These are phyloP conservation scores for Stratiomys singularior DNA, from an alignment of 2,888 invertebrate species.

Conservation along the genomic window DNA sequence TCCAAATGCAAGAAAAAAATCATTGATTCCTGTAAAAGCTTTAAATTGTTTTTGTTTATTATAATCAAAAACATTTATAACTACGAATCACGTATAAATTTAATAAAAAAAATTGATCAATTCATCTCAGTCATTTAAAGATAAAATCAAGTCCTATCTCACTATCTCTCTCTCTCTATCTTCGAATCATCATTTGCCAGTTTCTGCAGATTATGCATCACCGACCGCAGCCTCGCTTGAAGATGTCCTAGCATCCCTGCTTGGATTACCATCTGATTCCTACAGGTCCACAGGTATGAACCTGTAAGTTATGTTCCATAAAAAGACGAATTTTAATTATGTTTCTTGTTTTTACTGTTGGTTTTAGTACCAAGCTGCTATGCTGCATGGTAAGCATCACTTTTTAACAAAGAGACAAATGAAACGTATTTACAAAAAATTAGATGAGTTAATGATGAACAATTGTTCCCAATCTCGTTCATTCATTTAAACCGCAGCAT, in stretches of 20 bases:
- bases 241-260: conserved; percentile 91
- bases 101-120: too few relatives aligned
- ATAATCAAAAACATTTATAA: background rate
- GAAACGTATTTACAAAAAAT: background rate
- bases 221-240: conserved; percentile 89
- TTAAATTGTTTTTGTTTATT: background rate
- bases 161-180: background rate
- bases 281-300: conserved; percentile 80
- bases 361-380: conserved; percentile 49
- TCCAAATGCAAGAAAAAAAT: too few relatives aligned
- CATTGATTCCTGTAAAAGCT: too few relatives aligned
- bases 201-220: conserved; percentile 72
- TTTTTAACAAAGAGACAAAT: too few relatives aligned
- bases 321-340: conserved; percentile 54
- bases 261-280: conserved; percentile 82
- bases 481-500: conserved; percentile 23
- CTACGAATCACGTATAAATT: background rate
- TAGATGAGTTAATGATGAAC: background rate
- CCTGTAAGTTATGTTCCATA: conserved; percentile 78
- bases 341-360: conserved; percentile 44
- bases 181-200: conserved; percentile 48
- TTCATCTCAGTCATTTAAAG: background rate
- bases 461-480: background rate
- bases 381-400: conserved; percentile 54
- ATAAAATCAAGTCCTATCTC: background rate